A percentile compares a stretch with the other conserved stretches of the same genome.
These are phyloP conservation scores for Heliconius nattereri DNA, from an alignment of 1,140 invertebrate species.

Conservation along the genomic window DNA sequence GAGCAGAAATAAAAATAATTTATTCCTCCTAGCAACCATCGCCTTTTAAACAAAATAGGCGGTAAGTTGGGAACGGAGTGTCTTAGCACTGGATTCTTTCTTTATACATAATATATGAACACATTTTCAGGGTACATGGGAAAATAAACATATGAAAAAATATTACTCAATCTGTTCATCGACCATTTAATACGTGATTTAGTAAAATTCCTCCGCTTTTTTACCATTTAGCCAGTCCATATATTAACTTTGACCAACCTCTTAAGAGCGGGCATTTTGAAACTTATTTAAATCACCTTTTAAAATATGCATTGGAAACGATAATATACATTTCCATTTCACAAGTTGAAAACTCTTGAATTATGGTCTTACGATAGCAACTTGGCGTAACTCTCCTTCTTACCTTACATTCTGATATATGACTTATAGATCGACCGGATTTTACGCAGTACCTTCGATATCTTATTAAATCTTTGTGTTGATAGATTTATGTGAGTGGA, in stretches of 20 bases:
- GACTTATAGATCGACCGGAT: conserved; percentile 7
- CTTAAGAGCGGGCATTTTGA: not conserved
- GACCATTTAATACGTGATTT: not conserved
- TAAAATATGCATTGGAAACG: conserved; percentile 9
- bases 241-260: not conserved
- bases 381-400: conserved; percentile 4
- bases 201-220: not conserved
- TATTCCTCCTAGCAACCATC: no score
- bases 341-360: conserved; percentile 12
- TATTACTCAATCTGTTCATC: no score
- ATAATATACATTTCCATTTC: conserved; percentile 3
- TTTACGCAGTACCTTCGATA: not conserved
- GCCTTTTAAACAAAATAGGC: no score
- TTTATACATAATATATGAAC: no score
- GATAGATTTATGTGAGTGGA: conserved; percentile 9
- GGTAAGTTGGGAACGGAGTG: no score
- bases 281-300: not conserved
- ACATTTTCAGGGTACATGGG: no score
- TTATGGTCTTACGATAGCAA: conserved; percentile 7
- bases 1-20: no score
- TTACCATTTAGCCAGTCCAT: not conserved
- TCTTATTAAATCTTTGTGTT: conserved; percentile 14
- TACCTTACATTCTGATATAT: conserved; percentile 11
- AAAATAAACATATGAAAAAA: no score
- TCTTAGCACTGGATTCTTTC: no score